Conservation (phyloP, 2,113 vertebrate genomes). For the Anser cygnoides region DNA sequence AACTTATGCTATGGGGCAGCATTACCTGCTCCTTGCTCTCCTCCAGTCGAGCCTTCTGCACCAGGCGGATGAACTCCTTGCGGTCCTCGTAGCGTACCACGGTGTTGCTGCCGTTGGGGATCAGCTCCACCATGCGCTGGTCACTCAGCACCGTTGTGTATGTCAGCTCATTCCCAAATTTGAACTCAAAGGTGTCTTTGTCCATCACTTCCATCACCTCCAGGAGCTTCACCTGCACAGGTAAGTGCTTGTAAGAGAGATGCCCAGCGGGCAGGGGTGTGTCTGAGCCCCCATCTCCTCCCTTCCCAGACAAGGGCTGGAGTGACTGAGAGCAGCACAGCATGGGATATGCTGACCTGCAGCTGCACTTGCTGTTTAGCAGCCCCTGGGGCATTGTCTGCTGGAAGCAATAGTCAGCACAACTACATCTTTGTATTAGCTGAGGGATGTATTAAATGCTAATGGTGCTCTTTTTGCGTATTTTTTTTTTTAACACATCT, state of each 20-base stretch:
- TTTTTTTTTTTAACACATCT: background rate
- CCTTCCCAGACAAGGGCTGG: background rate
- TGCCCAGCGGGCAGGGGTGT: background rate
- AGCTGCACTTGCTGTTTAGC: background rate
- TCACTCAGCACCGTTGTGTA: slow-evolving; percentile 93
- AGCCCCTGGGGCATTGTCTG: background rate
- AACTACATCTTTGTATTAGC: background rate
- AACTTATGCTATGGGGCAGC: background rate
- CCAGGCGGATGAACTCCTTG: slow-evolving; percentile 86
- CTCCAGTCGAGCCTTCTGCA: slow-evolving; percentile 89
- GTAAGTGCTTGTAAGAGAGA: background rate
- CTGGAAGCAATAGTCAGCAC: background rate
- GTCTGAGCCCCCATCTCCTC: background rate
- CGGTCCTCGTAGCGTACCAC: slow-evolving; percentile 90
- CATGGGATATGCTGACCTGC: background rate
- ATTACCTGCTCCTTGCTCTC: slow-evolving; percentile 94
- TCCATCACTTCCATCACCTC: slow-evolving; percentile 98
- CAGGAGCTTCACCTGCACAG: slow-evolving; percentile 89
- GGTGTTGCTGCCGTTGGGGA: slow-evolving; percentile 84
- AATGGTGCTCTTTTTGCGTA: background rate
- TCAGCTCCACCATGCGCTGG: slow-evolving; percentile 87
- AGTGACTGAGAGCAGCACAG: background rate
- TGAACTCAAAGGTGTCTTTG: slow-evolving; percentile 93
- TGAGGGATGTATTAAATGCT: background rate
- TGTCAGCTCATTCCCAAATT: slow-evolving; percentile 93